A percentile compares a stretch with the other conserved stretches of the same genome.
These are phyloP conservation scores for Lordiphosa clarofinis DNA, from an alignment of 1,140 invertebrate genomes.

Conservation along the genomic window DNA sequence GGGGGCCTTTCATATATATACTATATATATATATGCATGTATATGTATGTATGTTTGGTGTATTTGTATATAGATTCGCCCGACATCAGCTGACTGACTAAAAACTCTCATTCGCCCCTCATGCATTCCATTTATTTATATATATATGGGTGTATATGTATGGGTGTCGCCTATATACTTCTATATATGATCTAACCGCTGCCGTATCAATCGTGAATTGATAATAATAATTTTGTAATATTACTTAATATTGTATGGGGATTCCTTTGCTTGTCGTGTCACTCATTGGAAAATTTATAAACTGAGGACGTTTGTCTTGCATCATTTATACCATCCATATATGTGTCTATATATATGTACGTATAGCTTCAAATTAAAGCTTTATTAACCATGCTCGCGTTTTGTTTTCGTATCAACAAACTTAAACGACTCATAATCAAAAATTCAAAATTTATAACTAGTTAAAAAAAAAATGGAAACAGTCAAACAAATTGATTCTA, in stretches of 20 bases:
- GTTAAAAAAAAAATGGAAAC: conserved; percentile 53
- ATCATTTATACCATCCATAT: conserved; percentile 33
- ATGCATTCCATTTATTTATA: neutral
- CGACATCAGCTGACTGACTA: neutral
- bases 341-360: conserved; percentile 57
- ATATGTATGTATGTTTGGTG: conserved; percentile 31
- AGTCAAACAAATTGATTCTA: conserved; percentile 21
- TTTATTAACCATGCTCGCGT: conserved; percentile 80
- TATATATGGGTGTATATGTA: conserved; percentile 1
- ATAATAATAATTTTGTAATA: too few relatives aligned
- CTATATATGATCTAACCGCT: too few relatives aligned
- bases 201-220: neutral
- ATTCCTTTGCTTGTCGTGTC: conserved; percentile 35
- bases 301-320: conserved; percentile 59
- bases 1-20: conserved; percentile 36
- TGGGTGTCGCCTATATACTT: neutral
- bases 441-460: conserved; percentile 64
- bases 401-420: conserved; percentile 76
- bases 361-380: conserved; percentile 80
- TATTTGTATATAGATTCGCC: conserved; percentile 7
- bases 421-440: conserved; percentile 70
- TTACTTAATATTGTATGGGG: neutral
- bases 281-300: conserved; percentile 76
- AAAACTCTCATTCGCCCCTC: conserved; percentile 3
- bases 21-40: conserved; percentile 45